Evolutionary conservation across 2,797 vertebrate genomes (phyloP), one percentile per base, ranked within the genome.

Genomic region (Ctenosaura bakeri): DNA sequence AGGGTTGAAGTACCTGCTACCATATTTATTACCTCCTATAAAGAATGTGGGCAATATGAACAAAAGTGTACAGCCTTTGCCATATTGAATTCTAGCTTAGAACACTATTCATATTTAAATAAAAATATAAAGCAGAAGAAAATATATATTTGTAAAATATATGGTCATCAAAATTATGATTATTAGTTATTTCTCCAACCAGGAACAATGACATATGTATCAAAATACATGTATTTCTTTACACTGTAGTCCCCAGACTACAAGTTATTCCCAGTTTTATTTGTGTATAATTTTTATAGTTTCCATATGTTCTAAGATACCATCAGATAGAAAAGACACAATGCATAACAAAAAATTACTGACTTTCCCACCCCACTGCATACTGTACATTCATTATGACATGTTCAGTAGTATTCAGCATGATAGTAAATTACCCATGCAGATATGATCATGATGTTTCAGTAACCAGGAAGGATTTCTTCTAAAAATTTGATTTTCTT

Each of bases 41-140:
- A 78, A 94, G 92, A 92, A 38, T 1, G 88, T 94, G 95, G 94
- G 92, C 95, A 95, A 90, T 95, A 93, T 96, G 94, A 93, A 90
- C 94, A 94, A 96, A 95, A 95, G 94, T 95, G 93, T 92, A 94
- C 94, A 90, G 94, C 94, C 92, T 94, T 92, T 92, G 92, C 91
- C 93, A 92, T 93, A 90, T 92, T 94, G 86, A 96, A 94, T 46
- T 91, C 94, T 95, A 96, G 89, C 83, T 92, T 95, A 94, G 89
- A 94, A 93, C 88, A 94, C 88, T 94, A 92, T 94, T 94, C 0
- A 81, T 93, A 91, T 90, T 96, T 95, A 96, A 96, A 95, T 95
- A 94, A 95, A 96, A 96, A 88, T 88, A 85, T 94, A 91, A 94
- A 90, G 82, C 88, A 95, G 92, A 92, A 95, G 82, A 90, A 95